Base-by-base conservation (phyloP, 2,797 vertebrate genomes). In the Poecilia wingei region DNA sequence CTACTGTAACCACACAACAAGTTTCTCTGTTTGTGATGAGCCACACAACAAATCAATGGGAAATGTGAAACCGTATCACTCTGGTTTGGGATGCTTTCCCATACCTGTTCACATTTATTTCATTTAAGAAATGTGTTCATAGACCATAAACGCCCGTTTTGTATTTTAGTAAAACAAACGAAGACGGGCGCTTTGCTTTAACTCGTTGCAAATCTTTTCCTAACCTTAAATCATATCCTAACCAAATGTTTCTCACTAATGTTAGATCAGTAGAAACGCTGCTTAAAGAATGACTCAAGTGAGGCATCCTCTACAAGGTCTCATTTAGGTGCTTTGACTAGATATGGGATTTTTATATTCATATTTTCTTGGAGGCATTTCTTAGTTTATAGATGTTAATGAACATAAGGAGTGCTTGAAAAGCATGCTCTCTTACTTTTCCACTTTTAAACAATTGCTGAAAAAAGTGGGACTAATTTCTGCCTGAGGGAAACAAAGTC, bases 71-170 rank as follows among this genome's bases (percentile, higher is more conserved):
- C 81, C 49, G 6, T 41, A 33, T 46, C 69, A 3, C 59, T 78
- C 20, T 45, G 45, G 25, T 73, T 77, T 7, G 6, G 49, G 51
- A 64, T 61, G 5, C 71, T 74, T 51, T 71, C 73, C 51, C 13
- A 68, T 46, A 77, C 74, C 68, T 39, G 12, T 72, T 81, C 51
- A 47, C 72, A 68, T 82, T 49, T 49, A 51, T 78, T 55, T 31
- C n/a, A 43, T 75, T 73, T 75, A 33, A 59, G 6, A 59, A 81
- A 75, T 66, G 31, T 20, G 16, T 64, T 36, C 20, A 31, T 31
- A 31, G 31, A 31, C 31, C 31, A 31, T 31, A 31, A 31, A 31
- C 1, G 31, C 1, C 31, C 31, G 36, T 39, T 39, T 66, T 39
- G 33, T 66, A 7, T 66, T 66, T 39, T 39, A 66, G 3, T 64